A percentile compares a stretch with the other conserved stretches of the same genome.
These are phyloP conservation scores for Lepeophtheirus salmonis DNA, from an alignment of 1,140 invertebrate genomes.

Conservation along the genomic window DNA sequence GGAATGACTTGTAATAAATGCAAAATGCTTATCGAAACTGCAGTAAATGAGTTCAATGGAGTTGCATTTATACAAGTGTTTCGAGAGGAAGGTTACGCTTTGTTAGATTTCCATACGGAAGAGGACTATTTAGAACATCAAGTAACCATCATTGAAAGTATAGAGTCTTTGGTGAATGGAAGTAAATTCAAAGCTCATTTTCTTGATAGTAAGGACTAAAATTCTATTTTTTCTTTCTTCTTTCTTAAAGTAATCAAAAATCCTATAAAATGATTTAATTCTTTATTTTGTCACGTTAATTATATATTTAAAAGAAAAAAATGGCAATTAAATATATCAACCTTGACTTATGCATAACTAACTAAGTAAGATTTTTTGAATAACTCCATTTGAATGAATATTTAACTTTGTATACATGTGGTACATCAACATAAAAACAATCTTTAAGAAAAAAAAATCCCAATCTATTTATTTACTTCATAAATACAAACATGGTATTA, in stretches of 20 bases:
- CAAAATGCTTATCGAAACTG: neutral
- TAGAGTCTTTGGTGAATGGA: neutral
- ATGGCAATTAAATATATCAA: no score
- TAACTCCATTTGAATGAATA: no score
- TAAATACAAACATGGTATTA: no score
- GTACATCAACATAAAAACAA: no score
- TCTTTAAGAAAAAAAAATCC: no score
- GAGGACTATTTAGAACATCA: neutral
- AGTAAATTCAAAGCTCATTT: neutral
- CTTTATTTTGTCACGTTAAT: no score
- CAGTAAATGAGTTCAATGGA: neutral
- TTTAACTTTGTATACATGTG: no score
- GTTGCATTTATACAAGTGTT: neutral
- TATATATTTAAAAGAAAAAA: no score
- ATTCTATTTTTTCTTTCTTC: neutral
- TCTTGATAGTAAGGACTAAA: neutral
- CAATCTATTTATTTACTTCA: no score
- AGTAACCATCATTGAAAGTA: neutral
- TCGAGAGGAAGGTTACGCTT: neutral
- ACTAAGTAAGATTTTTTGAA: no score
- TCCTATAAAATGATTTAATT: no score
- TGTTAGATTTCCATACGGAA: neutral
- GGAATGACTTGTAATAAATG: neutral
- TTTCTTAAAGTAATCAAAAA: neutral
- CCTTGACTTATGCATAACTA: no score